Percentiles rank a stretch among this genome's conserved stretches.
Evolutionary conservation across 2,113 vertebrate genomes (phyloP).

Genomic region (Strix aluco): DNA sequence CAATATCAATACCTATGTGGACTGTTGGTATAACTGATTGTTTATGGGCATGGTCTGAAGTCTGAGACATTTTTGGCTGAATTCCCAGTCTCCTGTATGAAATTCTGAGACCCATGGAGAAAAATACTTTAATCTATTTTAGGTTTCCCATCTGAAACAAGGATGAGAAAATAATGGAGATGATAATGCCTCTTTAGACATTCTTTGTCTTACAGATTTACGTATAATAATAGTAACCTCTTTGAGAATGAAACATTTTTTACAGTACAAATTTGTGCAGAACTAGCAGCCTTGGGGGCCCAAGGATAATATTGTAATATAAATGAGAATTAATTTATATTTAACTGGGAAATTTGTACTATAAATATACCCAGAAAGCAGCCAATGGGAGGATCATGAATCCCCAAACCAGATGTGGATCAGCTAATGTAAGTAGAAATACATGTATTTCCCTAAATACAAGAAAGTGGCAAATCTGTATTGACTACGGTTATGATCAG

Average conservation of each 20-base stretch:
- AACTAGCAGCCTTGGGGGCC: background rate
- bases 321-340: conserved; percentile 50
- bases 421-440: background rate
- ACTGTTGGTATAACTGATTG: background rate
- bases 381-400: background rate
- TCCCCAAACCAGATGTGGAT: background rate
- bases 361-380: background rate
- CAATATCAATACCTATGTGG: background rate
- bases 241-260: background rate
- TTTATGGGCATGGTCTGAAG: background rate
- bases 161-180: background rate
- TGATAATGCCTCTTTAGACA: background rate
- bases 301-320: background rate
- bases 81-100: background rate
- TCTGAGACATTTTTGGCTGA: background rate
- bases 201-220: background rate
- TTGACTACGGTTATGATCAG: rapidly evolving
- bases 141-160: background rate
- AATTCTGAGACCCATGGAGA: background rate
- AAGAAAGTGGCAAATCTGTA: background rate
- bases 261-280: background rate
- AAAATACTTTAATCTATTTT: background rate
- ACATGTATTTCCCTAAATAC: background rate
- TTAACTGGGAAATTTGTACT: background rate
- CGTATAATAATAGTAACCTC: background rate